Evolutionary conservation across 2,888 invertebrate species (phyloP), one percentile per base, ranked within the genome.

Genomic region (Epiblema foenella): DNA sequence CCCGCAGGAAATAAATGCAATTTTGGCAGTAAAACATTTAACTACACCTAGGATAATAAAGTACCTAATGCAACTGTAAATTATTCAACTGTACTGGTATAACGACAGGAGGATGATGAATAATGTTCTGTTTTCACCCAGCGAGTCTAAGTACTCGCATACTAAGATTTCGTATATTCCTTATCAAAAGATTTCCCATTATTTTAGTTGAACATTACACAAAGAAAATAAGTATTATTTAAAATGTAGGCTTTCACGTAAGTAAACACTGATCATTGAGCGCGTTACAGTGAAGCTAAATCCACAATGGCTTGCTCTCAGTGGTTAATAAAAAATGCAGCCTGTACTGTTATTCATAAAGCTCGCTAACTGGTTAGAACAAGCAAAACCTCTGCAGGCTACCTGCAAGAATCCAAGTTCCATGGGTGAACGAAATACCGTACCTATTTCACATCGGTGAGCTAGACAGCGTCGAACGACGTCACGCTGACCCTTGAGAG

Each of bases 311-410:
- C 17, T 39, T 18, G 18, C 59, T 24, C 37, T 49, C 49, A 24
- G 69, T 29, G 42, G 24, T 42, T 70, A 65, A 65, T 70, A 70
- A 70, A 70, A 42, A 59, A 70, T 65, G 58, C 59, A 70, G 59
- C 59, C 51, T 8, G 57, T 15, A n/a, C 42, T 42, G 42, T 2
- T 46, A 46, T n/a, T 46, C 46, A 46, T n/a, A 46, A 46, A 46
- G 46, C n/a, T 46, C 12, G 12, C 46, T 12, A 24, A 24, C 24
- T 24, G 24, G 24, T 24, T 24, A 24, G 24, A 4, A 24, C 24
- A 24, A 24, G 4, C 24, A 24, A 24, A 24, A 1, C 24, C 24
- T 24, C 24, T 1, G 24, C 24, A 24, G 24, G 24, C 24, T 24
- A 24, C 24, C 24, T 24, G n/a, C n/a, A n/a, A n/a, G n/a, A n/a